Conservation (phyloP, 2,888 invertebrate genomes). For the Athalia cordata region DNA sequence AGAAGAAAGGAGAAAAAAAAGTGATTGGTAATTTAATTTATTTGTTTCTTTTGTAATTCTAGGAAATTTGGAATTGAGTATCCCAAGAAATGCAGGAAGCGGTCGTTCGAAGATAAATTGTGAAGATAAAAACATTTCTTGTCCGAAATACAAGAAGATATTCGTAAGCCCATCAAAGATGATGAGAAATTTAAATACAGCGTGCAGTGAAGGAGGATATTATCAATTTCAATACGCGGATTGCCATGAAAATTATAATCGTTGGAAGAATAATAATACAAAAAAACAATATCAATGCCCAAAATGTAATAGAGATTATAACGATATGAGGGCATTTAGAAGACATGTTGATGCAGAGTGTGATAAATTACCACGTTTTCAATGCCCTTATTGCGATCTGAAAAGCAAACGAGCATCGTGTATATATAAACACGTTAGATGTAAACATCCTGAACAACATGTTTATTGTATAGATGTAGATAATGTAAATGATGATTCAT, state of each 20-base stretch:
- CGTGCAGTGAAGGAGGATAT: neutral
- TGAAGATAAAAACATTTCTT: neutral
- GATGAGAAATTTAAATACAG: neutral
- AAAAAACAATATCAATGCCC: constrained; percentile 53
- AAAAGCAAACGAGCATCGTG: constrained; percentile 59
- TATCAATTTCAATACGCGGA: neutral
- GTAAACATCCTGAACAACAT: constrained; percentile 55
- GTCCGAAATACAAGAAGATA: neutral
- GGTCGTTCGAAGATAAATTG: no score
- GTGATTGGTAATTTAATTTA: no score
- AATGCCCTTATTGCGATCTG: constrained; percentile 58
- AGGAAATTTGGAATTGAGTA: no score
- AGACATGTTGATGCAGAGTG: constrained; percentile 59
- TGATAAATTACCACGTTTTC: constrained; percentile 57
- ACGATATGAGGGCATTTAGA: constrained; percentile 55
- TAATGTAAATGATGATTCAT: neutral
- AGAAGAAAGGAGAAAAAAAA: no score
- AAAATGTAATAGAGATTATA: constrained; percentile 57
- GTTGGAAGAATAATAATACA: neutral
- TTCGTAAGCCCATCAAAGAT: neutral
- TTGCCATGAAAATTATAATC: no score
- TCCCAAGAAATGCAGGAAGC: no score
- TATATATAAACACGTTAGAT: constrained; percentile 61
- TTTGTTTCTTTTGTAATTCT: no score
- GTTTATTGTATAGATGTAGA: constrained; percentile 45